Percentiles rank a stretch among this genome's conserved stretches.
These are phyloP conservation scores for Tridacna gigas DNA, from an alignment of 2,888 invertebrate species.

Conservation along the genomic window DNA sequence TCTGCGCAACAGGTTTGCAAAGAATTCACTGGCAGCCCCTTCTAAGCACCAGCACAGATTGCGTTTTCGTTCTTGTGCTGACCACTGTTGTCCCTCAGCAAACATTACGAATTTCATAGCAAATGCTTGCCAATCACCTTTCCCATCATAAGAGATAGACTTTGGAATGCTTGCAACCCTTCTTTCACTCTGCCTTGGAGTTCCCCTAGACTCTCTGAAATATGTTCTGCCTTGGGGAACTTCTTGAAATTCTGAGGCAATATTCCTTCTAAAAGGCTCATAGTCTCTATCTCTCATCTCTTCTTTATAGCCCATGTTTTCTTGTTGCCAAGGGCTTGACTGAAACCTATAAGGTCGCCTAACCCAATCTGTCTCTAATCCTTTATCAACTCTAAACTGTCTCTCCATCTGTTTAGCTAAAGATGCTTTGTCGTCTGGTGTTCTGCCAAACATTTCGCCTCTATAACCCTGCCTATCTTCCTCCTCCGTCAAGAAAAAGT, in stretches of 20 bases:
- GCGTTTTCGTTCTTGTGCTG: neutral
- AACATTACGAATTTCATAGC: slow-evolving; percentile 1
- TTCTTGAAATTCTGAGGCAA: too few species aligned
- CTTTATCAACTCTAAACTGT: neutral
- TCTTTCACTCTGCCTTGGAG: neutral
- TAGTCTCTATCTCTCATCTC: too few species aligned
- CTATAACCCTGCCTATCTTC: neutral
- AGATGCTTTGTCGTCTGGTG: neutral
- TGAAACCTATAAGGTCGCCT: too few species aligned
- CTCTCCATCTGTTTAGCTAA: neutral
- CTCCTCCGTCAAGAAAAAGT: neutral
- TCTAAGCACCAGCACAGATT: slow-evolving; percentile 2
- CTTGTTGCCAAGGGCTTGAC: too few species aligned
- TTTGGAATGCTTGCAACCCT: neutral
- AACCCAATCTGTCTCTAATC: neutral
- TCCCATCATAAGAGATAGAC: slow-evolving; percentile 15
- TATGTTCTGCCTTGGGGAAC: neutral
- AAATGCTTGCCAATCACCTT: slow-evolving; percentile 13
- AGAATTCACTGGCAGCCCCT: slow-evolving; percentile 21
- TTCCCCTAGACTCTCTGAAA: neutral
- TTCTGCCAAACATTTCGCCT: neutral
- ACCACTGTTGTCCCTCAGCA: slow-evolving; percentile 6
- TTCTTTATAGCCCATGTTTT: too few species aligned
- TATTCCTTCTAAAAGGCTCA: too few species aligned
- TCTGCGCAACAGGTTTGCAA: neutral